phyloP scores from a whole-genome alignment of 2,113 vertebrate species.

The Perca flavescens region DNA sequence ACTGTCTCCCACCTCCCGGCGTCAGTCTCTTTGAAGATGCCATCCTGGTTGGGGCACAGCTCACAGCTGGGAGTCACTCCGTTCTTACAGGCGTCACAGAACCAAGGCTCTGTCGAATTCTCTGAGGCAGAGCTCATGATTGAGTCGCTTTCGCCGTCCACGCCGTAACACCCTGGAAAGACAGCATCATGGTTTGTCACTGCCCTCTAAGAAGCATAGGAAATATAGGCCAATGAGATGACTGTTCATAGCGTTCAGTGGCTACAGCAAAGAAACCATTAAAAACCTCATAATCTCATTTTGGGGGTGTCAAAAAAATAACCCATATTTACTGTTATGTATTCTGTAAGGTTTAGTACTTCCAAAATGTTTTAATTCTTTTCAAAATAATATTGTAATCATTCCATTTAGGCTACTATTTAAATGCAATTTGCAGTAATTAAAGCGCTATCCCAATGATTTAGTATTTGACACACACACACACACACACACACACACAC shows the following conservation, averaged over 20 bases:
- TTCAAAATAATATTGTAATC: background rate
- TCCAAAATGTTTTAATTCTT: background rate
- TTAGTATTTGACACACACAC: background rate
- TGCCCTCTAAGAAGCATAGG: background rate
- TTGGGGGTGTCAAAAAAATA: background rate
- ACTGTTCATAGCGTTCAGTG: background rate
- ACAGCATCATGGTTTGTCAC: slow-evolving; percentile 17
- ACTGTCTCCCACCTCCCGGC: slow-evolving; percentile 91
- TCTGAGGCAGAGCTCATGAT: slow-evolving; percentile 99
- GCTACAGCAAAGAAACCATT: background rate
- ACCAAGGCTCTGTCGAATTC: slow-evolving; percentile 99
- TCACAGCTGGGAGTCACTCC: slow-evolving; percentile 96
- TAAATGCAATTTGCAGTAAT: background rate
- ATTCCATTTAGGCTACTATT: background rate
- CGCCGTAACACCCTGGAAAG: slow-evolving; percentile 95
- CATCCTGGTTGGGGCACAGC: slow-evolving; percentile 97
- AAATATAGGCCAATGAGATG: background rate
- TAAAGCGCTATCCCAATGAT: background rate
- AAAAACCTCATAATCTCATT: background rate
- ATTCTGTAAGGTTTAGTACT: background rate
- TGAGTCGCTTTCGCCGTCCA: slow-evolving; percentile 97
- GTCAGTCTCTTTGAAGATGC: slow-evolving; percentile 99
- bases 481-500: too few relatives aligned
- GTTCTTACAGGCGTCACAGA: slow-evolving; percentile 98
- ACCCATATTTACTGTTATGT: background rate